phyloP scores from a whole-genome alignment of 1,140 invertebrate genomes.

The Zaprionus gabonicus region DNA sequence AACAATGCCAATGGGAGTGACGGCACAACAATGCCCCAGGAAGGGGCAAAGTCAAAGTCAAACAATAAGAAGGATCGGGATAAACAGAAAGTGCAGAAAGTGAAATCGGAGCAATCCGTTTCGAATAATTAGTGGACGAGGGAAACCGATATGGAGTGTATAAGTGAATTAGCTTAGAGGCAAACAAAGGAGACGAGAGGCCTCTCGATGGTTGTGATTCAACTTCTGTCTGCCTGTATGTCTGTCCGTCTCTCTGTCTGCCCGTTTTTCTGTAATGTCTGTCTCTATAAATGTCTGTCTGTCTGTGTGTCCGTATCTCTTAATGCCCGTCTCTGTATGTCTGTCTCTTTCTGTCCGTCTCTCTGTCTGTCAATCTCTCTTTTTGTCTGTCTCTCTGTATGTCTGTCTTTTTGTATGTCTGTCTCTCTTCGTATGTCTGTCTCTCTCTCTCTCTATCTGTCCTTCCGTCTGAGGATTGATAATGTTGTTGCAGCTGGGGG shows the following conservation, averaged over 20 bases:
- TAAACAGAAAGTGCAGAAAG: conserved; percentile 23
- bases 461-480: neutral
- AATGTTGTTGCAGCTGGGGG: neutral
- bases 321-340: too few relatives aligned
- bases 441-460: neutral
- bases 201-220: neutral
- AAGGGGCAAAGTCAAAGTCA: conserved; percentile 3
- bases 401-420: neutral
- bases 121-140: neutral
- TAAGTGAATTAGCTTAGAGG: neutral
- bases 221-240: neutral
- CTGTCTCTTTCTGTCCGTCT: too few relatives aligned
- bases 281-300: too few relatives aligned
- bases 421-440: neutral
- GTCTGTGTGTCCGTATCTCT: too few relatives aligned
- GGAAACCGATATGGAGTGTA: neutral
- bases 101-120: neutral
- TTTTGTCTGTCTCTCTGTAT: too few relatives aligned
- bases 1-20: conserved; percentile 16
- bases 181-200: conserved; percentile 4
- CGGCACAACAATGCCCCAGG: conserved; percentile 11
- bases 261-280: too few relatives aligned
- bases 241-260: too few relatives aligned
- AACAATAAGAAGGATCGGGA: conserved; percentile 5
- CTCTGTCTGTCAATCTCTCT: too few relatives aligned